Evolutionary conservation across 2,113 vertebrate genomes (phyloP), one percentile per base, ranked within the genome.

Genomic region (Holacanthus passer): DNA sequence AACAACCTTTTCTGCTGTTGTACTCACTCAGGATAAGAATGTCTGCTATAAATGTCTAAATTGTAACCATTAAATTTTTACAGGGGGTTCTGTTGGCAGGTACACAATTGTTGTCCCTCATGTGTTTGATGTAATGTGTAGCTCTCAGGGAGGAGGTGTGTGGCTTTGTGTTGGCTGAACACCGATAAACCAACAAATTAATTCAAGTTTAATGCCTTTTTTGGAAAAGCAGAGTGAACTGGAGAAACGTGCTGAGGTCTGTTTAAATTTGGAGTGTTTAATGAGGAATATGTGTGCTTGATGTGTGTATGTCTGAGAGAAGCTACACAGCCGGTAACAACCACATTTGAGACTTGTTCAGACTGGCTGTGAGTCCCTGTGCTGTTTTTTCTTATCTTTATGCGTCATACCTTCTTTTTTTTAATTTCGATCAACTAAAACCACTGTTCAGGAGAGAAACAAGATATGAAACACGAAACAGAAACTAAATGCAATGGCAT

Each of bases 31-130:
- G 20, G 5, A 29, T 72, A 45, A 45, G n/a, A 85, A 37, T 31
- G 24, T 68, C 17, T 52, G 52, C 60, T 27, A 27, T 66, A 77
- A 81, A 81, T 24, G 47, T 47, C 62, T 31, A 35, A 68, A 66
- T 65, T 27, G 13, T 16, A 31, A 58, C 63, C 9, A 14, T 50
- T 68, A 53, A 50, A 20, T 4, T 41, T 69, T 82, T 37, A 52
- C 2, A 24, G 13, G 73, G 48, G 13, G 22, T 60, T 65, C 31
- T 19, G 58, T 75, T 70, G 50, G 58, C 58, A 68, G 39, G 31
- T 12, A 3, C 27, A 17, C 39, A 22, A 3, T 4, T 7, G 27
- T 60, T 50, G 55, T 59, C 11, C 22, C 22, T 59, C 60, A 31
- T 37, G 1, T 29, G 52, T 52, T 53, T 17, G 2, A 17, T 41